These are phyloP conservation scores for Himalopsyche anomala DNA, from an alignment of 2,888 invertebrate species.

Conservation along the genomic window DNA sequence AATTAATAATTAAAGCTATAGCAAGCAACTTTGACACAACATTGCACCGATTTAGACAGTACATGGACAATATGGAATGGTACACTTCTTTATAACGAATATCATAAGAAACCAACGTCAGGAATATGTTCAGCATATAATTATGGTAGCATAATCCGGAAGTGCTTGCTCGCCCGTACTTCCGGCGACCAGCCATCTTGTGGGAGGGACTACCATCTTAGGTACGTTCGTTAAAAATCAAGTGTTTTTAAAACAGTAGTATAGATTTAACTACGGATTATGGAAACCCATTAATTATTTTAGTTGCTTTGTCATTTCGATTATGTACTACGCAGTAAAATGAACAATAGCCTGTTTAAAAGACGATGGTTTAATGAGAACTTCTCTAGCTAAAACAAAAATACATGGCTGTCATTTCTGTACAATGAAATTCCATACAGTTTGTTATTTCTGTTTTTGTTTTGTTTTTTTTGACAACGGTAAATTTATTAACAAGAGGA, in stretches of 20 bases:
- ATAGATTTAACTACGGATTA: slow-evolving; percentile 4
- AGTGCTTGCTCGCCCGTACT: slow-evolving; percentile 58
- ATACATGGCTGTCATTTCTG: background rate
- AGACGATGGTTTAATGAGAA: background rate
- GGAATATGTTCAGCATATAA: slow-evolving; percentile 48
- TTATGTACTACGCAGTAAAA: background rate
- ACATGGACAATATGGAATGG: background rate
- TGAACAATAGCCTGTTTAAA: background rate
- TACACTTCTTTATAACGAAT: background rate
- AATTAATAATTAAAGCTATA: no score
- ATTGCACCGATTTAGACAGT: background rate
- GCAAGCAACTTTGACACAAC: background rate
- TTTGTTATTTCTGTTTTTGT: no score
- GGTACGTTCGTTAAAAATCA: slow-evolving; percentile 19
- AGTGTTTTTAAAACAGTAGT: slow-evolving; percentile 36
- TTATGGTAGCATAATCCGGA: slow-evolving; percentile 63
- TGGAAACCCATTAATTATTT: slow-evolving; percentile 11
- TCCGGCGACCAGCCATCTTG: slow-evolving; percentile 64
- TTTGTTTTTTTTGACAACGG: no score
- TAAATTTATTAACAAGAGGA: no score
- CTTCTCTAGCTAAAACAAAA: background rate
- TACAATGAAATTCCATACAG: no score
- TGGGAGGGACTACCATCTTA: slow-evolving; percentile 53
- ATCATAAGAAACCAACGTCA: slow-evolving; percentile 25
- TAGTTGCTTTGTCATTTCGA: slow-evolving; percentile 33